Conservation (phyloP, 2,113 vertebrate species). For the Saguinus imperator region DNA sequence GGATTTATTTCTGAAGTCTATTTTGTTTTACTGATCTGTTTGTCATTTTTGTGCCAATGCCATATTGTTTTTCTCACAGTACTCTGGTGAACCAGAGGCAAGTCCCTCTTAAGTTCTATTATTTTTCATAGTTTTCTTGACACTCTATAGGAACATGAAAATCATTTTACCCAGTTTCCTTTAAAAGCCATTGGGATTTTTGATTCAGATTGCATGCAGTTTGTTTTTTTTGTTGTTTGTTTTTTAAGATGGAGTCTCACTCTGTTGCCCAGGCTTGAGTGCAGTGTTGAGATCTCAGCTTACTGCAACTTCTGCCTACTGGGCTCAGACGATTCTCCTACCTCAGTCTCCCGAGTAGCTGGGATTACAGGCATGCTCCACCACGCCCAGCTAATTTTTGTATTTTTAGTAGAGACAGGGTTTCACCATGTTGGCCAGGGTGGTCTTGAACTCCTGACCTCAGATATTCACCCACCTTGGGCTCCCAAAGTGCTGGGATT, state of each 20-base stretch:
- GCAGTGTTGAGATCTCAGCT: neutral
- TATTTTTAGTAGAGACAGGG: neutral
- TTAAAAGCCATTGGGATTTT: conserved; percentile 7
- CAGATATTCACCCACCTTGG: neutral
- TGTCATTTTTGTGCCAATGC: neutral
- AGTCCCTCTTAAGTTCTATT: neutral
- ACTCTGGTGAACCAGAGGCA: too few relatives aligned
- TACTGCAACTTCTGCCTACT: too few relatives aligned
- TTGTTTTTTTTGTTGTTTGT: neutral
- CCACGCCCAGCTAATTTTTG: too few relatives aligned
- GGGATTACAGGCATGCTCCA: too few relatives aligned
- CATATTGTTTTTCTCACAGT: too few relatives aligned
- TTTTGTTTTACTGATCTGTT: neutral
- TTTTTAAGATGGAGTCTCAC: neutral
- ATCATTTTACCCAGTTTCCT: conserved; percentile 26
- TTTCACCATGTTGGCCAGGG: neutral
- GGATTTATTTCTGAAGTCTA: neutral
- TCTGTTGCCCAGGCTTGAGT: neutral
- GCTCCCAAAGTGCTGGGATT: neutral
- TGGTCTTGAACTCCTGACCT: neutral
- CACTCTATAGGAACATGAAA: conserved; percentile 1
- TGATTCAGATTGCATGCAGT: neutral
- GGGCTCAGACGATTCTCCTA: too few relatives aligned
- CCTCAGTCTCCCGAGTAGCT: too few relatives aligned
- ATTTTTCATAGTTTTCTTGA: conserved; percentile 44